These are phyloP conservation scores for Epinephelus coioides DNA, from an alignment of 2,797 vertebrate species.

Conservation along the genomic window DNA sequence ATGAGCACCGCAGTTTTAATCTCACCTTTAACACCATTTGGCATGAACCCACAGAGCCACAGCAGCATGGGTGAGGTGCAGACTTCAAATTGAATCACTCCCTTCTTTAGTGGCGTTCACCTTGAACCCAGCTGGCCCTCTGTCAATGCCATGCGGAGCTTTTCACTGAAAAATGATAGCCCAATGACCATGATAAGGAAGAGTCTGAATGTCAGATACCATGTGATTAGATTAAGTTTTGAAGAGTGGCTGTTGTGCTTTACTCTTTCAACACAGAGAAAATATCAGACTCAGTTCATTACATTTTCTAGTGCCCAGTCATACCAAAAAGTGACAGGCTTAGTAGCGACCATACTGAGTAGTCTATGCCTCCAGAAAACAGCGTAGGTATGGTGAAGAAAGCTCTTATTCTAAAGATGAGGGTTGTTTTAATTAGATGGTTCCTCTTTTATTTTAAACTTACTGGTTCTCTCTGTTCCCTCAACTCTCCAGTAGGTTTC, in stretches of 20 bases:
- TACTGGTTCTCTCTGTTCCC: not conserved
- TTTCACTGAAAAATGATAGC: not conserved
- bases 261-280: not conserved
- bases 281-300: not conserved
- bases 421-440: not conserved
- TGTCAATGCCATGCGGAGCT: not conserved
- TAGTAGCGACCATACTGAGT: not conserved
- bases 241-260: not conserved
- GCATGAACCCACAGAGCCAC: not conserved
- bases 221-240: constrained; percentile 4
- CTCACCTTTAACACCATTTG: not conserved
- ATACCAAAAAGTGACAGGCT: constrained; percentile 4
- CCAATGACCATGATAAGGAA: not conserved
- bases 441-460: not conserved
- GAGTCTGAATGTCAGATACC: not conserved
- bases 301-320: not conserved
- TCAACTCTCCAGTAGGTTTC: not conserved
- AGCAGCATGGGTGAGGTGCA: not conserved
- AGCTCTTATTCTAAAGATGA: not conserved
- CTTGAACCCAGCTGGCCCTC: constrained; percentile 26
- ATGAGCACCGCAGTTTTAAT: not conserved
- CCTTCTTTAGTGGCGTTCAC: constrained; percentile 1
- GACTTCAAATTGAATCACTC: not conserved
- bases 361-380: not conserved
- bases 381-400: too few species aligned